Evolutionary conservation across 2,888 invertebrate species (phyloP).

Genomic region (Chymomyza caudatula): DNA sequence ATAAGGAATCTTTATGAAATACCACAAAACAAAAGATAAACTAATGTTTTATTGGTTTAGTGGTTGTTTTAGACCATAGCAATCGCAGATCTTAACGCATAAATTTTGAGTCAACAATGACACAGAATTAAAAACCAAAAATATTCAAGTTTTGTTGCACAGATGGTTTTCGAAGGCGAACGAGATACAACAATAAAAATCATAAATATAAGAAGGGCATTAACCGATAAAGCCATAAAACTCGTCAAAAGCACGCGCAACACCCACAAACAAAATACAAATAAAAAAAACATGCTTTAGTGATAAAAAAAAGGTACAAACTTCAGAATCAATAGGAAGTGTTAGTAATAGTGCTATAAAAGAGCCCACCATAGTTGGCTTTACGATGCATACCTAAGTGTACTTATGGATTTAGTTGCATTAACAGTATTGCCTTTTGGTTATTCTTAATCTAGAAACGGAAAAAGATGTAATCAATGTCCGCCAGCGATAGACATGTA

Average conservation of each 20-base stretch:
- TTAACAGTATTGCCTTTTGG: no score
- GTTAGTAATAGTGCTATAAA: no score
- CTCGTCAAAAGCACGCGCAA: constrained; percentile 73
- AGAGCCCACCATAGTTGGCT: constrained; percentile 25
- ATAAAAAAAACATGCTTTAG: constrained; percentile 17
- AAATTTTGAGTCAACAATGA: constrained; percentile 30
- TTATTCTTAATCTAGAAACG: no score
- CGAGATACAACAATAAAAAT: constrained; percentile 64
- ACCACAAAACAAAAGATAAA: no score
- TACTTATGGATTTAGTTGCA: no score
- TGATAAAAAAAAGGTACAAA: constrained; percentile 10
- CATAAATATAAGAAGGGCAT: constrained; percentile 58
- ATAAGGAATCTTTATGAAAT: no score
- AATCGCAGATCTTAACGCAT: constrained; percentile 17
- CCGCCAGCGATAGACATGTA: no score
- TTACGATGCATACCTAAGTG: no score
- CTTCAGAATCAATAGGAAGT: background rate
- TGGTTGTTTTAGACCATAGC: background rate
- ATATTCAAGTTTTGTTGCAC: background rate
- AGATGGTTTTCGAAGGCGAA: constrained; percentile 29
- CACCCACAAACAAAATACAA: constrained; percentile 51
- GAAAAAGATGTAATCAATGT: no score
- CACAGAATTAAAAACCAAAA: background rate
- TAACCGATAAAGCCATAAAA: constrained; percentile 69
- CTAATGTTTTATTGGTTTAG: background rate